Evolutionary conservation across 2,888 invertebrate genomes (phyloP), one percentile per base, ranked within the genome.

Genomic region (Parnassius apollo): DNA sequence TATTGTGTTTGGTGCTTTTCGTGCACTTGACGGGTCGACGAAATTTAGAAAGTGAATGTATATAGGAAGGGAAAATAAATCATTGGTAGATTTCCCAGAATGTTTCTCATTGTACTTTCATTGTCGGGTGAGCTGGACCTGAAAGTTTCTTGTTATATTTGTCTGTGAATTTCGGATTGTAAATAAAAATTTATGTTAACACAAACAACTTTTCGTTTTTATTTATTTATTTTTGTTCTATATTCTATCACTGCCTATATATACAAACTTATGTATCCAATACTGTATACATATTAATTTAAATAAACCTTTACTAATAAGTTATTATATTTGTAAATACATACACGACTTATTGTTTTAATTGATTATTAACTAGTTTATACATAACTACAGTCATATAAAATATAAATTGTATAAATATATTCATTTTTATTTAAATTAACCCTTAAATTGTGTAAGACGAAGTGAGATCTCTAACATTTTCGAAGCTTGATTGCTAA

Each of bases 131-230:
- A 82, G 75, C 73, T 72, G 75, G 73, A 76, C 70, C 75, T 80
- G 80, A 78, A 80, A 74, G 77, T 79, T 81, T 80, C 78, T 85
- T 87, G 85, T 86, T 87, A 85, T 83, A 84, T 66, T 85, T 85
- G 80, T 87, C 83, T 90, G 88, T 89, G 86, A 87, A 86, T 87
- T 89, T 88, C 82, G 86, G 86, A 82, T 85, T 91, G 90, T 91
- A 90, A 90, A 91, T 91, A 91, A 90, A 90, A 88, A 88, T 85
- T 86, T 91, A 91, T 89, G 89, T 90, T 90, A 91, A 86, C 82
- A 84, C 88, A 84, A 72, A 69, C 67, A 64, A 66, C 76, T 75
- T 67, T 82, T 77, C 77, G 74, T 81, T 79, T 74, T 76, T 66
- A 11, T 62, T 64, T 60, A 46, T 56, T 18, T 42, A 50, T 63